These are phyloP conservation scores for Mastomys natalensis DNA, from an alignment of 2,113 vertebrate genomes.

Conservation along the genomic window DNA sequence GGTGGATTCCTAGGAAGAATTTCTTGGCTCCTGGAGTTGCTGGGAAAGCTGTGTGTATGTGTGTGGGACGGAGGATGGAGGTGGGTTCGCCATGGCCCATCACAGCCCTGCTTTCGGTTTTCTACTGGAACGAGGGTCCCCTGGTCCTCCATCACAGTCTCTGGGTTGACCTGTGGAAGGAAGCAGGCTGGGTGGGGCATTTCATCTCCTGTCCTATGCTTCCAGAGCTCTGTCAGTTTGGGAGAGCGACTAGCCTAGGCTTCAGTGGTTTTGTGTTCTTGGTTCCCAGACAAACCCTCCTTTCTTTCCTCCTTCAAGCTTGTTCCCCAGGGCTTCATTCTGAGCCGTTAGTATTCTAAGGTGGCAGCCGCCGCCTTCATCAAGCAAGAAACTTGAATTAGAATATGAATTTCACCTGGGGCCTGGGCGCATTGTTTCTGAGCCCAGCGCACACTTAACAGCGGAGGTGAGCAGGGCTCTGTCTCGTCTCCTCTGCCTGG, in stretches of 20 bases:
- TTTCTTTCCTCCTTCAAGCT: background rate
- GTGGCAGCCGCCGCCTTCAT: constrained; percentile 14
- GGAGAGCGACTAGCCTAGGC: fast-evolving
- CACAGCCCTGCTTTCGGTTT: background rate
- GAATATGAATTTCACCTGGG: constrained; percentile 50
- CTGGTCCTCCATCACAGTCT: background rate
- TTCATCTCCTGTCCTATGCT: background rate
- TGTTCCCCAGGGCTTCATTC: constrained; percentile 30
- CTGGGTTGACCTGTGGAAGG: background rate
- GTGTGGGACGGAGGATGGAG: background rate
- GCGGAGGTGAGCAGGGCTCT: background rate
- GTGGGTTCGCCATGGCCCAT: fast-evolving
- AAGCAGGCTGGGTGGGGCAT: background rate
- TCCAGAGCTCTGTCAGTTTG: background rate
- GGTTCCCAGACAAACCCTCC: background rate
- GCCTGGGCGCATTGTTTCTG: background rate
- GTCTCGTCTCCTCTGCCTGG: background rate
- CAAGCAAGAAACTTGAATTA: constrained; percentile 19
- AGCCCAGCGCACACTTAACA: background rate
- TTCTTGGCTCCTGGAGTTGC: background rate
- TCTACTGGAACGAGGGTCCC: background rate
- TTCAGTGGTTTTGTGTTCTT: background rate
- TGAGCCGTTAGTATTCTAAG: constrained; percentile 24
- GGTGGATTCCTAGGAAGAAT: background rate
- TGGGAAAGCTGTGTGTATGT: background rate